A percentile compares a stretch with the other conserved stretches of the same genome.
Conservation (phyloP, 2,797 vertebrate species). For the Liasis olivaceus region DNA sequence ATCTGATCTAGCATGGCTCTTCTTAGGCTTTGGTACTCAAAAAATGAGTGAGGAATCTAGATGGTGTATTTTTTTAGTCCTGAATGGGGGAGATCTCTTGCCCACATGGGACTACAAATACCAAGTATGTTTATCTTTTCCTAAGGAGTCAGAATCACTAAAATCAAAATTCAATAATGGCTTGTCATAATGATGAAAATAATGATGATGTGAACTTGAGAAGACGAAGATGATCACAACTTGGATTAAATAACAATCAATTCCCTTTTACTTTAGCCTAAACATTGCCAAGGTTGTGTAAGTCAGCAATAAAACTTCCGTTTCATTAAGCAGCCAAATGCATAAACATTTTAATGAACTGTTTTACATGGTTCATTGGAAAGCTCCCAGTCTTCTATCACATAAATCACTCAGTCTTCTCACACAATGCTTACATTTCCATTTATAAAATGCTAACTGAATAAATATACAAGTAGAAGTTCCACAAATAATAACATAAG, state of each 20-base stretch:
- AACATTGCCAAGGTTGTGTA: constrained; percentile 70
- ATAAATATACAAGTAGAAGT: constrained; percentile 23
- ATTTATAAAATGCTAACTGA: constrained; percentile 58
- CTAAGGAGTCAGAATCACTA: background rate
- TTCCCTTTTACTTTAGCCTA: constrained; percentile 44
- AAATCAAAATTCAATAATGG: background rate
- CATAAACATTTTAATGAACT: constrained; percentile 84
- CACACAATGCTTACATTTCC: constrained; percentile 46
- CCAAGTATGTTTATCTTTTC: background rate
- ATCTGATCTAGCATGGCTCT: background rate
- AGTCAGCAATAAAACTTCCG: constrained; percentile 76
- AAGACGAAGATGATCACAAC: constrained; percentile 13
- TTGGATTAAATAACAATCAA: constrained; percentile 22
- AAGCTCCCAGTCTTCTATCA: constrained; percentile 69
- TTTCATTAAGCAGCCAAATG: constrained; percentile 77
- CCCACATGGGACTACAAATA: background rate
- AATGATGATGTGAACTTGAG: background rate
- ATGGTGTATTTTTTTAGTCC: background rate
- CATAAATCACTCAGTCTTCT: constrained; percentile 70
- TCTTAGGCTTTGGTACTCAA: background rate
- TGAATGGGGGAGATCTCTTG: background rate
- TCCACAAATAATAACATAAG: constrained; percentile 19
- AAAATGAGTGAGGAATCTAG: no score
- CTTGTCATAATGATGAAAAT: background rate
- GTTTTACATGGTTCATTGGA: constrained; percentile 78